These are phyloP conservation scores for Halesus radiatus DNA, from an alignment of 1,140 invertebrate species.

Conservation along the genomic window DNA sequence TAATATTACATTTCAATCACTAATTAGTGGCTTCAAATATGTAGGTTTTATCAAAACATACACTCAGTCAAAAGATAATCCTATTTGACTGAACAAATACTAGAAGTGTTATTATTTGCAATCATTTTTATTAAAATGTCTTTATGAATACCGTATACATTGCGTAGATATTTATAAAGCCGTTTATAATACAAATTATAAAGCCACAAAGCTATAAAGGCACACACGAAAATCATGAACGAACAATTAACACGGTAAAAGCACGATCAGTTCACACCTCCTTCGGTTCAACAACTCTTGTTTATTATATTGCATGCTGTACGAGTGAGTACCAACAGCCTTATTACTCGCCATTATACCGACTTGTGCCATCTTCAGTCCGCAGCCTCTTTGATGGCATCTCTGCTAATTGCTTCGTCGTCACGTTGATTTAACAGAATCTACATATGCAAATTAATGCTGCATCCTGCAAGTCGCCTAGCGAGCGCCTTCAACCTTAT, in stretches of 20 bases:
- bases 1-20: too few relatives aligned
- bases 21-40: too few relatives aligned
- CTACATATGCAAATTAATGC: constrained; percentile 1
- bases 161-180: neutral
- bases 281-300: neutral
- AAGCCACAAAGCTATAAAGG: neutral
- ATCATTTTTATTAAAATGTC: too few relatives aligned
- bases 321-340: too few relatives aligned
- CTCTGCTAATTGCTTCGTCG: constrained; percentile 3
- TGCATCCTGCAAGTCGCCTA: too few relatives aligned
- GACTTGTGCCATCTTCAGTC: neutral
- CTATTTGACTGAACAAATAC: too few relatives aligned
- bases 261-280: constrained; percentile 13
- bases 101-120: too few relatives aligned
- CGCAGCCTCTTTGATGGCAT: neutral
- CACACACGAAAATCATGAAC: constrained; percentile 11
- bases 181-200: neutral
- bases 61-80: too few relatives aligned
- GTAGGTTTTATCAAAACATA: too few relatives aligned
- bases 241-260: constrained; percentile 23
- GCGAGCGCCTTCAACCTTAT: too few relatives aligned
- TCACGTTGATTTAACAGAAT: constrained; percentile 21
- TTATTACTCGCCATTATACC: too few relatives aligned
- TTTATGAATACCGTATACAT: neutral
- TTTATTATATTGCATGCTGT: neutral